Base-by-base conservation (phyloP, 35 echinoderm and acorn worm species). In the Amphiura filiformis region DNA sequence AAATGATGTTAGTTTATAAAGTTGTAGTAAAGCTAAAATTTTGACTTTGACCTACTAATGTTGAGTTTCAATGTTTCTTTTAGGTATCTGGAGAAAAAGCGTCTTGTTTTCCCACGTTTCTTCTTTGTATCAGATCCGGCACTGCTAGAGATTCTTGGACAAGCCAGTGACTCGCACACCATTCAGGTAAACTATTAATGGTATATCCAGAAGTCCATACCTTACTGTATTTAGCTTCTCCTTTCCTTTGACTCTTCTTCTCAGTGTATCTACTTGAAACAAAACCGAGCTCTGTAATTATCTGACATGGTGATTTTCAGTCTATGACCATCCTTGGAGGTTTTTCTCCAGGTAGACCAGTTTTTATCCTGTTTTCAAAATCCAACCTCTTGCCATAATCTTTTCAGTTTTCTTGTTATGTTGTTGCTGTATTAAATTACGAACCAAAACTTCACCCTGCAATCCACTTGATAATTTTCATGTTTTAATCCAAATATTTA, bases 61-160 rank as follows among this genome's bases (percentile, higher is more conserved):
- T n/a, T n/a, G n/a, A n/a, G n/a, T n/a, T n/a, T n/a, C n/a, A n/a
- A n/a, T n/a, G n/a, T n/a, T n/a, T n/a, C n/a, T n/a, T n/a, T n/a
- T 78, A 97, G 95, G 26, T 97, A 97, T 42, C 65, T 97, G 75
- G 95, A 97, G 89, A 97, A 97, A 92, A 97, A 97, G 86, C 65
- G 95, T 32, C 77, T 97, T 36, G 95, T 97, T 0, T 97, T 97
- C 49, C 95, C 95, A 11, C 84, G 95, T 14, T 97, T 97, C 86
- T 97, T 97, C 95, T 97, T 97, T 85, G 91, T 97, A 28, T 97
- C 95, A 86, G 95, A 97, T 89, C 95, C 95, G 56, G 95, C 95
- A 36, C 84, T 97, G 37, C 79, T 97, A n/a, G 95, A 97, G 86
- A 97, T 97, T 76, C 86, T 97, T 56, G 95, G 95, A 49, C 95